phyloP scores from a whole-genome alignment of 2,113 vertebrate genomes.

The Tragelaphus strepsiceros region DNA sequence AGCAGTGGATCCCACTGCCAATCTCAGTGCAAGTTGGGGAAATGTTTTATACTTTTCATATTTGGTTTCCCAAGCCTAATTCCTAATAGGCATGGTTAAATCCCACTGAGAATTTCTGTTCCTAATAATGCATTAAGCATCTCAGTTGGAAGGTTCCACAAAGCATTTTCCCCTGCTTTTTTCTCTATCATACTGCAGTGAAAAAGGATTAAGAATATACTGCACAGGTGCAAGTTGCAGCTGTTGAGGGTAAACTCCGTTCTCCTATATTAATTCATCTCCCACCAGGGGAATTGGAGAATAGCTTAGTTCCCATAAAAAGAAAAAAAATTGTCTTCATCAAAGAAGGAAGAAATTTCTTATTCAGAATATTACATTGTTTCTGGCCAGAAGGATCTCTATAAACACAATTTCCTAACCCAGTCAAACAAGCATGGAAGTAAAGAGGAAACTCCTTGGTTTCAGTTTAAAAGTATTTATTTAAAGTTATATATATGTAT shows the following conservation, averaged over 20 bases:
- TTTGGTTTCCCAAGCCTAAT: slow-evolving; percentile 52
- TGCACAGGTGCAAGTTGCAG: slow-evolving; percentile 82
- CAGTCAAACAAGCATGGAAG: background rate
- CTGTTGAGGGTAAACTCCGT: slow-evolving; percentile 79
- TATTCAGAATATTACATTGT: slow-evolving; percentile 15
- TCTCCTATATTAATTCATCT: slow-evolving; percentile 79
- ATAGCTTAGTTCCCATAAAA: slow-evolving; percentile 69
- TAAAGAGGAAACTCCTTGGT: background rate
- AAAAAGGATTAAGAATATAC: slow-evolving; percentile 74
- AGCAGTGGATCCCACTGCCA: background rate
- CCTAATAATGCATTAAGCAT: slow-evolving; percentile 61
- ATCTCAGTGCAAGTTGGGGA: background rate
- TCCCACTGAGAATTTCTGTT: slow-evolving; percentile 64
- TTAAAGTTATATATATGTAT: background rate
- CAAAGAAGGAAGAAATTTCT: slow-evolving; percentile 66
- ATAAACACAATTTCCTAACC: slow-evolving; percentile 44
- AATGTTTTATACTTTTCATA: slow-evolving; percentile 33
- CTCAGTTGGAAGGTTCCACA: slow-evolving; percentile 60
- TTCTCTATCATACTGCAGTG: slow-evolving; percentile 60
- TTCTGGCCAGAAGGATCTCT: slow-evolving; percentile 52
- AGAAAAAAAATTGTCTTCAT: slow-evolving; percentile 72
- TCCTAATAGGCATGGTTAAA: slow-evolving; percentile 48
- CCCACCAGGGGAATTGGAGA: slow-evolving; percentile 74
- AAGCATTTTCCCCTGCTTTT: slow-evolving; percentile 66
- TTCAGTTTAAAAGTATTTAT: slow-evolving; percentile 30